These are phyloP conservation scores for Pogona vitticeps DNA, from an alignment of 2,113 vertebrate species.

Conservation along the genomic window DNA sequence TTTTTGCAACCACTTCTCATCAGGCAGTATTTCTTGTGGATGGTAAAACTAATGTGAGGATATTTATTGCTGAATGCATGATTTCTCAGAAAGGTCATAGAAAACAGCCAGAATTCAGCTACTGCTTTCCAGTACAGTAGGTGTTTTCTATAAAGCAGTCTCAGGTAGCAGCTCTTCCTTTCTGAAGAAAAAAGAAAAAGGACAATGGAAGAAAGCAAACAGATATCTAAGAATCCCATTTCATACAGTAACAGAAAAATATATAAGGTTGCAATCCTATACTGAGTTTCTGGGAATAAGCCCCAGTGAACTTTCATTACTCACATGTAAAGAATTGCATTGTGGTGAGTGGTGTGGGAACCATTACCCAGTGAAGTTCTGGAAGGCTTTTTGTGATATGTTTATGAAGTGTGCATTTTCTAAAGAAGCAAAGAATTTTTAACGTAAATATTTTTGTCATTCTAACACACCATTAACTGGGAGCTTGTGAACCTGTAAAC, in stretches of 20 bases:
- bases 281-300: not conserved
- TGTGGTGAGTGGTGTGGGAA: slow-evolving; percentile 20
- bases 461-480: too few relatives aligned
- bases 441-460: not conserved
- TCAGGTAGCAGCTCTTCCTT: slow-evolving; percentile 51
- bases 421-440: not conserved
- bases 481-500: not conserved
- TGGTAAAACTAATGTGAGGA: not conserved
- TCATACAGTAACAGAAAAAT: not conserved
- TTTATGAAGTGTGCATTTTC: slow-evolving; percentile 7
- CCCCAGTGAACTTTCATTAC: not conserved
- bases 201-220: slow-evolving; percentile 28
- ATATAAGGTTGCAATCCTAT: not conserved
- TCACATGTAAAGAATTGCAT: not conserved
- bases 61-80: not conserved
- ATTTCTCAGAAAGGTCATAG: not conserved
- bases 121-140: slow-evolving; percentile 52
- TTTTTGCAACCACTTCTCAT: slow-evolving; percentile 10
- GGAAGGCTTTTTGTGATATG: not conserved
- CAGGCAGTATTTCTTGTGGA: not conserved
- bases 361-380: slow-evolving; percentile 5
- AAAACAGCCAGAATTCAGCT: slow-evolving; percentile 38
- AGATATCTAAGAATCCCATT: not conserved
- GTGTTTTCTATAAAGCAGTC: slow-evolving; percentile 36
- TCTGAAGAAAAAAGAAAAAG: slow-evolving; percentile 28